Base-by-base conservation (phyloP, 2,888 invertebrate genomes). In the Psylliodes chrysocephalus region DNA sequence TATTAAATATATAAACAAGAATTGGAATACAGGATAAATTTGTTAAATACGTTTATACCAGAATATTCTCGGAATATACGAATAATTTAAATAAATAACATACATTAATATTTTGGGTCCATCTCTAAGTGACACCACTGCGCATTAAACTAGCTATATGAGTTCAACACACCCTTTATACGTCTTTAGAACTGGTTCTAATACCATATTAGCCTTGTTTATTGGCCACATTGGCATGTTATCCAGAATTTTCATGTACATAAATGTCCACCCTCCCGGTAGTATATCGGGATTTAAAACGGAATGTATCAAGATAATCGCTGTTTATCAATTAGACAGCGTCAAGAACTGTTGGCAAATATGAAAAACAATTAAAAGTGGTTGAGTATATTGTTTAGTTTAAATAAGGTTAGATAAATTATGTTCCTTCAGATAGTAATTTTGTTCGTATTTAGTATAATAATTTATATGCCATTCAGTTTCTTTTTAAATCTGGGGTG, bases 151-250 rank as follows among this genome's bases (percentile, higher is more conserved):
- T 22, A 12, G 15, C 40, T 15, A 25, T 15, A 25, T 42, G 53
- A 67, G 72, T 72, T 72, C 72, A 72, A 71, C 68, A 70, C 28
- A 64, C 72, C 64, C 69, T 70, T 63, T 69, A 72, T 72, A 51
- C 66, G 57, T 56, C 64, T 69, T 63, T 64, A 69, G 69, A 51
- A n/a, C 67, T 57, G 56, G 59, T 67, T 30, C 61, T 70, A 68
- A 71, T 71, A 63, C 66, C 63, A 60, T 64, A 70, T 70, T 69
- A 68, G 67, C 65, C 64, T 64, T 71, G 63, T 72, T 72, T 72
- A 72, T 72, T 60, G 66, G 55, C 60, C 64, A 55, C 65, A 70
- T 66, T 68, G 68, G 68, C 68, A 68, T 68, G 63, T 63, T 69
- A 69, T 69, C 60, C 66, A 59, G 51, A 62, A 68, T 56, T 67